Conservation (phyloP, 2,888 invertebrate genomes). For the Pyrrhosoma nymphula region DNA sequence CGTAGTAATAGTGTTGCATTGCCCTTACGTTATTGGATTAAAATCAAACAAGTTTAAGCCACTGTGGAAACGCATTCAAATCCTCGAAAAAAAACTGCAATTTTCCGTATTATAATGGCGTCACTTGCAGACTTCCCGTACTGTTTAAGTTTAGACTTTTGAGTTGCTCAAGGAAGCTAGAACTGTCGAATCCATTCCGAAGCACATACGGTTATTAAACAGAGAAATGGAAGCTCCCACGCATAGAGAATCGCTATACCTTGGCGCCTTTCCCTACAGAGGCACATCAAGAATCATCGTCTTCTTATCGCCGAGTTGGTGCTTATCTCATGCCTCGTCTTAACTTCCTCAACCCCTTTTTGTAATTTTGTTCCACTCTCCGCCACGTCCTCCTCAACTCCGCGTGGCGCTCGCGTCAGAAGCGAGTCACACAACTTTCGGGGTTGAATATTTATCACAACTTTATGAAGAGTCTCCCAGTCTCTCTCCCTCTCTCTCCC, state of each 20-base stretch:
- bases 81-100: too few relatives aligned
- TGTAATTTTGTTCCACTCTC: background rate
- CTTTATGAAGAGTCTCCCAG: background rate
- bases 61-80: too few relatives aligned
- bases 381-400: background rate
- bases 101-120: too few relatives aligned
- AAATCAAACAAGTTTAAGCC: too few relatives aligned
- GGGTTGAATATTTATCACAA: conserved; percentile 26
- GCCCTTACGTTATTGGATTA: too few relatives aligned
- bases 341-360: background rate
- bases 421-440: background rate
- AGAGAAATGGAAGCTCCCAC: background rate
- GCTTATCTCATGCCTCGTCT: background rate
- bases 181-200: background rate
- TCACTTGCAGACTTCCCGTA: too few relatives aligned
- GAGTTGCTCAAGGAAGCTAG: background rate
- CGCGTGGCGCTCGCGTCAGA: background rate
- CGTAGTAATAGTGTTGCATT: too few relatives aligned
- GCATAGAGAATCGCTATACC: background rate
- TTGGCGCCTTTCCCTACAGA: background rate
- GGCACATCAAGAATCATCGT: background rate
- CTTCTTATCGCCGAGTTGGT: background rate
- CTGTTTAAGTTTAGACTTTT: background rate
- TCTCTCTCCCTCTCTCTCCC: background rate
- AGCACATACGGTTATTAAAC: background rate